A percentile compares a stretch with the other conserved stretches of the same genome.
These are phyloP conservation scores for Mus musculus DNA, from an alignment of 2,113 vertebrate genomes.

Conservation along the genomic window GRCm39 chr10:21204001-21204500, in stretches of 20 bases:
- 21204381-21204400: neutral
- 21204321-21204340: slow-evolving; percentile 43
- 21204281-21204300: neutral
- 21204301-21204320: slow-evolving; percentile 43
- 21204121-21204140: neutral
- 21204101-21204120: neutral
- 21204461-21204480: slow-evolving; percentile 13
- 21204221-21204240: neutral
- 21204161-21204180: neutral
- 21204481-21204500: neutral
- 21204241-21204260: neutral
- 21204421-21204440: slow-evolving; percentile 26
- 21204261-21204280: neutral
- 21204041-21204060: slow-evolving; percentile 5
- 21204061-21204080: neutral
- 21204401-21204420: neutral
- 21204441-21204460: neutral
- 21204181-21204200: neutral
- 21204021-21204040: neutral
- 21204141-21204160: neutral
- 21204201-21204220: slow-evolving; percentile 20
- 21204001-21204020: neutral
- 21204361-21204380: neutral
- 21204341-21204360: slow-evolving; percentile 11
- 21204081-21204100: neutral